phyloP scores from a whole-genome alignment of 2,888 invertebrate species.

The Plusia festucae region DNA sequence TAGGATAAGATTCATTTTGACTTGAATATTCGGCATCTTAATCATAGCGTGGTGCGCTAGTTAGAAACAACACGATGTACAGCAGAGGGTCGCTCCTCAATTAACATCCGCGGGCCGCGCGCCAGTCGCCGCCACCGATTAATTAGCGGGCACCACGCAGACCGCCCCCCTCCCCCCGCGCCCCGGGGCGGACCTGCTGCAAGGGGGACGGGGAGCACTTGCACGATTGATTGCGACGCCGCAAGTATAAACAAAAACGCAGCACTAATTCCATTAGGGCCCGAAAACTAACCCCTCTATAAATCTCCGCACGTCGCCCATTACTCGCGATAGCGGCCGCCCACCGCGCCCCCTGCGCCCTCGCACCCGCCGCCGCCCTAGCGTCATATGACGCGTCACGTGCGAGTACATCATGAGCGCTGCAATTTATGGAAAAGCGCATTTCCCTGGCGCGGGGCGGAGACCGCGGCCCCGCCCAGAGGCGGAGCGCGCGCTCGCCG shows the following conservation, averaged over 20 bases:
- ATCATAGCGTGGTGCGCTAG: neutral
- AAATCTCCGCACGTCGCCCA: slow-evolving; percentile 73
- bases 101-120: slow-evolving; percentile 46
- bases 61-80: neutral
- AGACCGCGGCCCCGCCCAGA: slow-evolving; percentile 46
- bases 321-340: slow-evolving; percentile 66
- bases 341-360: slow-evolving; percentile 53
- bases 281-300: slow-evolving; percentile 74
- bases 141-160: slow-evolving; percentile 60
- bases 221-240: slow-evolving; percentile 60
- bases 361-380: slow-evolving; percentile 50
- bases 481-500: slow-evolving; percentile 50
- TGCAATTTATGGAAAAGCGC: slow-evolving; percentile 71
- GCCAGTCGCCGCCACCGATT: slow-evolving; percentile 62
- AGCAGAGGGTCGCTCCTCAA: slow-evolving; percentile 17
- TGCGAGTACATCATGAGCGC: slow-evolving; percentile 46
- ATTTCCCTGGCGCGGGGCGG: slow-evolving; percentile 58
- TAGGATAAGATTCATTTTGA: no score
- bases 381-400: slow-evolving; percentile 43
- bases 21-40: neutral
- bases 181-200: neutral
- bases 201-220: slow-evolving; percentile 34
- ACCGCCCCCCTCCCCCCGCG: neutral
- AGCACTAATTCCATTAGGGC: slow-evolving; percentile 82
- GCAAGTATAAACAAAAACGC: slow-evolving; percentile 73